These are phyloP conservation scores for Micronycteris hirsuta DNA, from an alignment of 2,113 vertebrate genomes.

Conservation along the genomic window DNA sequence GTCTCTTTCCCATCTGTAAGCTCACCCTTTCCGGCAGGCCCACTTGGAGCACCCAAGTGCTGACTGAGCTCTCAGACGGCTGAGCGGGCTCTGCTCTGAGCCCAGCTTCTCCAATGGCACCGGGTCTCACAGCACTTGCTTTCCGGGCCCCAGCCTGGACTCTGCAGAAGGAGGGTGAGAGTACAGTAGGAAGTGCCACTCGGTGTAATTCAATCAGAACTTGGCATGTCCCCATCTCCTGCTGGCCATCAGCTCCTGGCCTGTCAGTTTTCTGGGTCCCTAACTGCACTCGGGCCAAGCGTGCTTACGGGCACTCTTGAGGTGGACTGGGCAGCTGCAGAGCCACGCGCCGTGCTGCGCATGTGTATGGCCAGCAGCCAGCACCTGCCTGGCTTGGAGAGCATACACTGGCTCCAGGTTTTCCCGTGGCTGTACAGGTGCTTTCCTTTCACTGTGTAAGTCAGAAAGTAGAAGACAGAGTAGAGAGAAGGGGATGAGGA, in stretches of 20 bases:
- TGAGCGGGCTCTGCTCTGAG: not conserved
- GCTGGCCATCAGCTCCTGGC: not conserved
- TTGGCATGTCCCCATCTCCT: not conserved
- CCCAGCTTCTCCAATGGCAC: not conserved
- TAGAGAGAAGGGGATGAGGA: not conserved
- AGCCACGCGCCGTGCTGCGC: not conserved
- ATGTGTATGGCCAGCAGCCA: no score
- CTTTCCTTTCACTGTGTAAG: not conserved
- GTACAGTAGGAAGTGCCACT: not conserved
- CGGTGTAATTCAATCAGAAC: not conserved
- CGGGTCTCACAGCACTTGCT: not conserved
- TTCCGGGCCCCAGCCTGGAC: not conserved
- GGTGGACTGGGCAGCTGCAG: not conserved
- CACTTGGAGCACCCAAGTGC: fast-evolving
- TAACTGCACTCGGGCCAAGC: not conserved
- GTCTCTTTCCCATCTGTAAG: not conserved
- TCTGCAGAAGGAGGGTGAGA: not conserved
- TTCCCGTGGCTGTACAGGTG: not conserved
- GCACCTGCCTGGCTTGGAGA: not conserved
- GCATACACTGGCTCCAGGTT: not conserved
- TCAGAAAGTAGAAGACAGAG: not conserved
- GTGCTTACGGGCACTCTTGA: not conserved
- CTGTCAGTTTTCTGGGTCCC: not conserved
- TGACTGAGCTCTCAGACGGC: not conserved
- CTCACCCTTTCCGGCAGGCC: not conserved